Base-by-base conservation (phyloP, 2,888 invertebrate genomes). In the Diplazon laetatorius region DNA sequence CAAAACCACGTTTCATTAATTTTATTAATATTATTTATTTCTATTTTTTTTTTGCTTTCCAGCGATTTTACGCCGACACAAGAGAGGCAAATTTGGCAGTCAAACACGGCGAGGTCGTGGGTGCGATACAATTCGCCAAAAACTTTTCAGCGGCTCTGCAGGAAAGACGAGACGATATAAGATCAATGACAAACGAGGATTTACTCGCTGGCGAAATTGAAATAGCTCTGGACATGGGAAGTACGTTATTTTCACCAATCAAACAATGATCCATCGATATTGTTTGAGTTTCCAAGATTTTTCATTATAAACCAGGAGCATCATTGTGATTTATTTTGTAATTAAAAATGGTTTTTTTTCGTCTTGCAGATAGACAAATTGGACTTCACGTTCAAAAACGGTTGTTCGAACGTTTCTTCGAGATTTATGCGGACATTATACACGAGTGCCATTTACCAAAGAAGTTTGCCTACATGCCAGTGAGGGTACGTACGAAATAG, bases 321-420 rank as follows among this genome's bases (percentile, higher is more conserved):
- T 52, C 30, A 5, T 16, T 39, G n/a, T 39, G 5, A 9, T 48
- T 59, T 59, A 18, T 37, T 39, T 60, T 55, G n/a, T n/a, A n/a
- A n/a, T n/a, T n/a, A n/a, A n/a, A n/a, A n/a, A n/a, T n/a, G n/a
- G n/a, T n/a, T n/a, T n/a, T n/a, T n/a, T n/a, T n/a, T 50, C 50
- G 65, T 71, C 82, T 89, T 91, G 46, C 91, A 97, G 97, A 97
- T 92, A 95, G 96, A 84, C 97, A 97, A 91, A 95, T 97, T 80
- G 95, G 95, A 0, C 92, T 95, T 82, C 95, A 94, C 82, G 88
- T 97, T 57, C 95, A 96, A 89, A 92, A 92, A 63, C 94, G 94
- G 81, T 88, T 98, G 5, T 92, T 94, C 77, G 93, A 94, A 44
- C 93, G 94, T 4, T 97, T 96, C 86, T 92, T 94, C 78, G 91